Evolutionary conservation across 2,113 vertebrate species (phyloP), one percentile per base, ranked within the genome.

Genomic region (Phylloscopus whistleri): DNA sequence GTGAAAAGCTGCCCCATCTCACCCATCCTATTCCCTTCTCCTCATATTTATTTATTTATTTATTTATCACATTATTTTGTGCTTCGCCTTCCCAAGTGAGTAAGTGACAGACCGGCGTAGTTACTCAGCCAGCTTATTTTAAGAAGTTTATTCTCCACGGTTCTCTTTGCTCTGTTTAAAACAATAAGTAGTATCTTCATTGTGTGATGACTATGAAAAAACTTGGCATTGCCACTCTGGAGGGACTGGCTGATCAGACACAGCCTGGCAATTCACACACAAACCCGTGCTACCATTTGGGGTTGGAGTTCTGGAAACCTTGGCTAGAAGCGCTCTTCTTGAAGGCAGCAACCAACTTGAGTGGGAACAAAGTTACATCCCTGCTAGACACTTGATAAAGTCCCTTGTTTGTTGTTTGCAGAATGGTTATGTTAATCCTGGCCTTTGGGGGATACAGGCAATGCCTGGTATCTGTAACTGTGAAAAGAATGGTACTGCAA

Each of bases 221-320:
- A 13, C 35, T 58, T 69, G 72, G 35, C 60, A 15, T 59, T 56
- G 35, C 39, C 46, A 2, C 72, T 52, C 33, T 55, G 31, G n/a
- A n/a, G 62, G 41, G 63, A 37, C 66, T 60, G 64, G 53, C 59
- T 81, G 73, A 18, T 88, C 33, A 77, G 39, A 46, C 46, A 31
- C 21, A 46, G 85, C 60, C 82, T 78, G 73, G 69, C 39, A 85
- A 63, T 67, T 88, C 26, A 55, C 76, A 79, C 59, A 63, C 15
- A 74, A 63, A 89, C 22, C 35, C 0, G 0, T 68, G 43, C 43
- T 85, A 5, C 35, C 0, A 0, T 37, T 48, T 72, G 10, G 64
- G 19, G 55, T 43, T 86, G 79, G 79, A 67, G 56, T 49, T 84
- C 60, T 86, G 63, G 56, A 77, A 83, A 43, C 41, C 48, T 77